Evolutionary conservation across 2,113 vertebrate genomes (phyloP), one percentile per base, ranked within the genome.

Genomic region (Nerophis lumbriciformis): DNA sequence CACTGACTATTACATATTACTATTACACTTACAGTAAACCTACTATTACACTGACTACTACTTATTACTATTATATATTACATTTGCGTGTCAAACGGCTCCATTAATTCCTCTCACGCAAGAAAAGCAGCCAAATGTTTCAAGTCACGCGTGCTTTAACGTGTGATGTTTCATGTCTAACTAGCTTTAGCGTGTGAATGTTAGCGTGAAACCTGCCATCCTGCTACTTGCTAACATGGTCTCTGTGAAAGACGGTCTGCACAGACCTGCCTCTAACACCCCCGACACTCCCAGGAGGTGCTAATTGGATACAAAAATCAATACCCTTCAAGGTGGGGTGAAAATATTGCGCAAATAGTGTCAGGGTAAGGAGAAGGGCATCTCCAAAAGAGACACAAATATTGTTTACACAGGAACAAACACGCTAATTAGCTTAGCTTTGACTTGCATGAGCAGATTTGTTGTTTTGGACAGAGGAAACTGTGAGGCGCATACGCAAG

Each of bases 291-390:
- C 36, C 36, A 15, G 53, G 15, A 55, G 36, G 36, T 38, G 53
- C 53, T 55, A 55, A 55, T 55, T 55, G 53, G 53, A 55, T 14
- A 7, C 13, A 38, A 55, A n/a, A 53, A 53, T 53, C 28, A 38
- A 38, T 55, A 55, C 37, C 14, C 36, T 36, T 14, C 14, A n/a
- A 36, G 36, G 4, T n/a, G 36, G 53, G 53, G 36, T 8, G 53
- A 14, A 53, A 53, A 38, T 38, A 55, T n/a, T 13, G 13, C 5
- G 4, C 35, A 55, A 55, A 38, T 38, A 38, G 10, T 10, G 14
- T 38, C 53, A n/a, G 7, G 36, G 36, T 2, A 38, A 55, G 36
- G 14, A 55, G 53, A 42, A 8, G 15, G 36, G 36, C 14, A 7
- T 55, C 4, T 9, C 39, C 39, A 42, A 42, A 42, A 9, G 8